These are phyloP conservation scores for Neoaliturus tenellus DNA, from an alignment of 2,888 invertebrate genomes.

Conservation along the genomic window DNA sequence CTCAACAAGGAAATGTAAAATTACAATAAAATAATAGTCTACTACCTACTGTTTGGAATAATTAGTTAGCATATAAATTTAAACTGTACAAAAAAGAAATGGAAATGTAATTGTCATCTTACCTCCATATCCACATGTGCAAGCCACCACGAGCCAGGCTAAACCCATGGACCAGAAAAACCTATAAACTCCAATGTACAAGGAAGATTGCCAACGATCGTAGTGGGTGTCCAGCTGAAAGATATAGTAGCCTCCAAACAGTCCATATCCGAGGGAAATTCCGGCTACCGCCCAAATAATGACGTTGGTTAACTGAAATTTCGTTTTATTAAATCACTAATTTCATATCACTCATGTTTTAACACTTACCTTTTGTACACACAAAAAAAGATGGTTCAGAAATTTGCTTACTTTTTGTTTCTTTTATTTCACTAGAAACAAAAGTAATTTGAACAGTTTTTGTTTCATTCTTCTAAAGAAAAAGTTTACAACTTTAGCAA, in stretches of 20 bases:
- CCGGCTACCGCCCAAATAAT: slow-evolving; percentile 63
- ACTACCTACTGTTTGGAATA: background rate
- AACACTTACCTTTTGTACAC: too few relatives aligned
- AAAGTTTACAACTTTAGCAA: too few relatives aligned
- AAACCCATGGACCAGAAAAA: slow-evolving; percentile 73
- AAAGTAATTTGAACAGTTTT: too few relatives aligned
- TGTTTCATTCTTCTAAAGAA: too few relatives aligned
- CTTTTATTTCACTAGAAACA: too few relatives aligned
- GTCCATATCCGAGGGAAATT: slow-evolving; percentile 65
- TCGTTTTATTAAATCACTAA: too few relatives aligned
- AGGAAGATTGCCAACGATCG: slow-evolving; percentile 69
- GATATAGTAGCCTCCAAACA: slow-evolving; percentile 69
- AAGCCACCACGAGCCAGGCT: slow-evolving; percentile 75
- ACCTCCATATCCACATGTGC: slow-evolving; percentile 74
- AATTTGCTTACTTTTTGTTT: too few relatives aligned
- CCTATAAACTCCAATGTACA: slow-evolving; percentile 72
- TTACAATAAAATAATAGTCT: too few relatives aligned
- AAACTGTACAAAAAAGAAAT: background rate
- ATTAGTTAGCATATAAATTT: background rate
- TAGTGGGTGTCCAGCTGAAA: slow-evolving; percentile 70
- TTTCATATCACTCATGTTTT: too few relatives aligned
- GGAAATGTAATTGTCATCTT: slow-evolving; percentile 36
- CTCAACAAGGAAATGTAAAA: too few relatives aligned
- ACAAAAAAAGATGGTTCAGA: too few relatives aligned
- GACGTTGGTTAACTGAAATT: slow-evolving; percentile 54